Evolutionary conservation across 1,140 invertebrate species (phyloP).

Genomic region (Zaprionus ornatus): DNA sequence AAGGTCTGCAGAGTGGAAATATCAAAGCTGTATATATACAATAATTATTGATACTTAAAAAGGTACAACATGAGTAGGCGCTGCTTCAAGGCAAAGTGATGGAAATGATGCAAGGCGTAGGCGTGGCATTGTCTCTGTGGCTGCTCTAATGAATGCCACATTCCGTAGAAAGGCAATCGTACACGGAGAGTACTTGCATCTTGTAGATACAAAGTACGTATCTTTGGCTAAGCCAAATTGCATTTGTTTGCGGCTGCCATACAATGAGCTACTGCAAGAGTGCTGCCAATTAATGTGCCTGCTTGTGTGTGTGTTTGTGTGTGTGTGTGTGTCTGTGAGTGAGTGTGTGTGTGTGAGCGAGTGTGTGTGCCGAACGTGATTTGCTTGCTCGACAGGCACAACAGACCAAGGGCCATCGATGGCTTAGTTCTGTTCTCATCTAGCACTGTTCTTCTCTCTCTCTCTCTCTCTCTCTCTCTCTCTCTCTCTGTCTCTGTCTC

Average conservation of each 20-base stretch:
- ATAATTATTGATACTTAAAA: no score
- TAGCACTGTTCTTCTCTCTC: background rate
- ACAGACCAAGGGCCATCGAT: constrained; percentile 8
- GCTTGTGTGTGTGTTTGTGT: constrained; percentile 16
- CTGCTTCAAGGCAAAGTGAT: no score
- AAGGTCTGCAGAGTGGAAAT: no score
- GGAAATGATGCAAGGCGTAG: background rate
- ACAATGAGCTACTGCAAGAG: constrained; percentile 19
- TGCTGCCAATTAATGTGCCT: constrained; percentile 57
- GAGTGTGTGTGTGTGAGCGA: background rate
- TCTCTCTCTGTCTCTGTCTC: background rate
- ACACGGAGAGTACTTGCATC: background rate
- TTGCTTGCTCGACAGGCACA: constrained; percentile 19
- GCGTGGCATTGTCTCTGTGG: background rate
- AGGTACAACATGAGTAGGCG: no score
- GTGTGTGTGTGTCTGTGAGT: constrained; percentile 1
- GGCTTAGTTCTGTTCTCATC: background rate
- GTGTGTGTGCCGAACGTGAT: constrained; percentile 42
- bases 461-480: background rate
- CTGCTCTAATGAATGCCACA: constrained; percentile 6
- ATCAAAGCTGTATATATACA: no score
- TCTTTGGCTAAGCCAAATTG: constrained; percentile 16
- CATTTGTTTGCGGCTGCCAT: constrained; percentile 28
- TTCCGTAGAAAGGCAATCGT: background rate
- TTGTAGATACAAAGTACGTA: constrained; percentile 17